Evolutionary conservation across 1,140 invertebrate genomes (phyloP), one percentile per base, ranked within the genome.

Genomic region (Planococcus citri): DNA sequence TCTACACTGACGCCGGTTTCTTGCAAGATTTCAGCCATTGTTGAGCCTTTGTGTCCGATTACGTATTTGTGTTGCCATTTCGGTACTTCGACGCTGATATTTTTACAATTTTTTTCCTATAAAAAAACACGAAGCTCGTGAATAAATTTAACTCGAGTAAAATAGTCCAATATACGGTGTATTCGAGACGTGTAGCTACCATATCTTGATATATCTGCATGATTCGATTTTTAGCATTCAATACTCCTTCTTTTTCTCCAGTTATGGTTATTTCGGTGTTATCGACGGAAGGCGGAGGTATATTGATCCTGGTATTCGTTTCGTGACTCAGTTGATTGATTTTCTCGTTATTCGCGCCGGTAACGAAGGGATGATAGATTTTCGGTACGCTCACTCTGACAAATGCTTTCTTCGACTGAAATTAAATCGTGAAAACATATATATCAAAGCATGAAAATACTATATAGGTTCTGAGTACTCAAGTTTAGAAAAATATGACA

Each of bases 1-100:
- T 99, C 96, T 0, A 98, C 94, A 72, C 90, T 93, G 0, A 98
- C 94, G 70, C 92, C 94, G 37, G 93, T 97, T 69, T 88, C 84
- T 73, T 88, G 87, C 33, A 98, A 82, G 76, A 98, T 97, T 77
- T 98, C 94, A 73, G 92, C 88, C 73, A 97, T 89, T 41, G 89
- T 91, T 71, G 83, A 86, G 70, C 94, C 88, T 75, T 89, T 85
- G 64, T 85, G 88, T 22, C 96, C 97, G 77, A 97, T 90, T 14
- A 99, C 90, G 77, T 97, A 97, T 76, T 95, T 95, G 79, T 99
- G 97, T 79, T 99, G 96, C 24, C 88, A 86, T 80, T 97, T 97
- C 24, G 88, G 87, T 64, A 99, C 94, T 81, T 98, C 94, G 22
- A 97, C 91, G n/a, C 87, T 87, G 1, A 99, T 92, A 0, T 90